Evolutionary conservation across 1,140 invertebrate genomes (phyloP).

Genomic region (Cydia splendana): DNA sequence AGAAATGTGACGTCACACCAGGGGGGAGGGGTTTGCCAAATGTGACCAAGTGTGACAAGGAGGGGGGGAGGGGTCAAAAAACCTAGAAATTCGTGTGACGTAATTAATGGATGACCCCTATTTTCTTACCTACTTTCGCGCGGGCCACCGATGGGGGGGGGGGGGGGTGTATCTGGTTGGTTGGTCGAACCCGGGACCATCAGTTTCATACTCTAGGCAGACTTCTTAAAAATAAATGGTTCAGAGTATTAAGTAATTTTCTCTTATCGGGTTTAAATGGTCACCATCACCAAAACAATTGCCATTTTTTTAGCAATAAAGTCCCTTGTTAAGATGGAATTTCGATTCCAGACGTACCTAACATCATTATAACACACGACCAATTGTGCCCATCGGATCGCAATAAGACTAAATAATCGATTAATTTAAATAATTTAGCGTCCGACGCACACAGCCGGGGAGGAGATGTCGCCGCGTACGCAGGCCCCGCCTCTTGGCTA

Average conservation of each 20-base stretch:
- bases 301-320: background rate
- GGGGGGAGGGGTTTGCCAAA: too few species aligned
- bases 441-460: constrained; percentile 41
- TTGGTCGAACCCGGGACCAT: too few species aligned
- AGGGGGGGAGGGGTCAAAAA: too few species aligned
- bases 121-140: too few species aligned
- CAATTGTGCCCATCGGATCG: constrained; percentile 16
- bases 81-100: too few species aligned
- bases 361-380: constrained; percentile 15
- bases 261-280: background rate
- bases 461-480: constrained; percentile 63
- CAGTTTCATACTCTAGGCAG: too few species aligned
- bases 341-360: background rate
- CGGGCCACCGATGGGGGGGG: too few species aligned
- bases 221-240: too few species aligned
- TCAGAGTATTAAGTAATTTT: background rate
- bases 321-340: background rate
- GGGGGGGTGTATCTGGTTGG: too few species aligned
- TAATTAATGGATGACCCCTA: too few species aligned
- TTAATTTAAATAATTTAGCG: constrained; percentile 33
- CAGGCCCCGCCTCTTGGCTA: constrained; percentile 69
- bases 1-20: too few species aligned
- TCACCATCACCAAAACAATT: constrained; percentile 8
- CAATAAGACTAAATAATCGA: constrained; percentile 26
- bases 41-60: too few species aligned